Percentiles rank a stretch among this genome's conserved stretches.
Conservation (phyloP, 2,888 invertebrate species). For the Willowsia nigromaculata region DNA sequence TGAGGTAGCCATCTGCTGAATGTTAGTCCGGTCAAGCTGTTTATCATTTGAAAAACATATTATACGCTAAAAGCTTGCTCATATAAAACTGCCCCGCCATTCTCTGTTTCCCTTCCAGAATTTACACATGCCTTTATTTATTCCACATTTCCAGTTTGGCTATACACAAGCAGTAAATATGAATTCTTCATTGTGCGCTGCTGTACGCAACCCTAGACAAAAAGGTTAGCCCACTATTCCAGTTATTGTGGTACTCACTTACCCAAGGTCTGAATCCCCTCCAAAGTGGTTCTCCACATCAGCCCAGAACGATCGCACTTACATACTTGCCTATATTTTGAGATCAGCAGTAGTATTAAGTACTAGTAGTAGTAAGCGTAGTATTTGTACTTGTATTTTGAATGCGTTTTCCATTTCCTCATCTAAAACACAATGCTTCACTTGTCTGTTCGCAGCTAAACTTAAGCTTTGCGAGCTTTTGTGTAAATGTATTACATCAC, state of each 20-base stretch:
- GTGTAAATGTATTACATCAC: neutral
- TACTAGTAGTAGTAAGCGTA: neutral
- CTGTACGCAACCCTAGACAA: neutral
- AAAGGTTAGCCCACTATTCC: conserved; percentile 43
- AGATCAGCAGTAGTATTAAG: neutral
- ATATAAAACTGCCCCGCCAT: neutral
- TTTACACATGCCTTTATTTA: neutral
- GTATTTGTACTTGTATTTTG: neutral
- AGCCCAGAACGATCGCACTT: neutral
- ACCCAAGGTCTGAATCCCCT: neutral
- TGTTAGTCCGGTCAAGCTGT: conserved; percentile 23
- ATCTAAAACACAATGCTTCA: neutral
- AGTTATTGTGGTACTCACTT: neutral
- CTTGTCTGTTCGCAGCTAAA: neutral
- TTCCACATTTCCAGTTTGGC: neutral
- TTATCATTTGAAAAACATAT: neutral
- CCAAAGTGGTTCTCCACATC: neutral
- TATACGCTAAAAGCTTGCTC: neutral
- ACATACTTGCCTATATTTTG: conserved; percentile 12
- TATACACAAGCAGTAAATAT: neutral
- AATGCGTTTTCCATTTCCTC: neutral
- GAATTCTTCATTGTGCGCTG: neutral
- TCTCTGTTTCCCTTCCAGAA: neutral
- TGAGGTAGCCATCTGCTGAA: conserved; percentile 54
- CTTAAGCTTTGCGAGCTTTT: conserved; percentile 24